Evolutionary conservation across 2,113 vertebrate genomes (phyloP).

Genomic region (Melanocharis versteri): DNA sequence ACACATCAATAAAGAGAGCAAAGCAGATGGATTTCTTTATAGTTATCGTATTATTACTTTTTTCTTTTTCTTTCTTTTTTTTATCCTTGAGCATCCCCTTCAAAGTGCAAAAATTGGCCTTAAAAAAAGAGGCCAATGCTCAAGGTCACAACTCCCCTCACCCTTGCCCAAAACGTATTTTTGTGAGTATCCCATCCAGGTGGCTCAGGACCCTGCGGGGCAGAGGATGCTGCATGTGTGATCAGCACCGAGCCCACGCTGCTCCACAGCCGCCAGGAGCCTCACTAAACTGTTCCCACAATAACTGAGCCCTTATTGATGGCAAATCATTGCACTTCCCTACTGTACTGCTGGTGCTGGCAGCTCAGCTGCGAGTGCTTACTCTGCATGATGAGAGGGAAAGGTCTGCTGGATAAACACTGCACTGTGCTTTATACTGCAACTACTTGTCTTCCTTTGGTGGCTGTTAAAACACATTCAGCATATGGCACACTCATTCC

Average conservation of each 20-base stretch:
- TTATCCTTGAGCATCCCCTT: neutral
- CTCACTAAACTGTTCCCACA: neutral
- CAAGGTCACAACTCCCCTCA: neutral
- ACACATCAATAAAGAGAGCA: neutral
- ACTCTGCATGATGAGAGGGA: neutral
- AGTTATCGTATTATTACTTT: neutral
- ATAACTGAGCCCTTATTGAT: constrained; percentile 14
- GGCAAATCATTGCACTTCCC: constrained; percentile 2
- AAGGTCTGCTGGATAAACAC: constrained; percentile 23
- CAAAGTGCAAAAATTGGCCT: neutral
- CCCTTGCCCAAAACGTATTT: neutral
- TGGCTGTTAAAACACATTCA: neutral
- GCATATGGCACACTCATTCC: neutral
- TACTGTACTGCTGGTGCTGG: neutral
- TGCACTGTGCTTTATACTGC: neutral
- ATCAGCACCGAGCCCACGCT: neutral
- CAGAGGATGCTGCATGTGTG: neutral
- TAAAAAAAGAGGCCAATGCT: neutral
- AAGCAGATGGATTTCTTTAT: neutral
- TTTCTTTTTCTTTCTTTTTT: neutral
- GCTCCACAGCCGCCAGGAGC: neutral
- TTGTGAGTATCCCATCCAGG: neutral
- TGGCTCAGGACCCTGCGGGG: fast-evolving
- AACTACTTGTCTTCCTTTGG: constrained; percentile 10
- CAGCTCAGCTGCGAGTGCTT: neutral